phyloP scores from a whole-genome alignment of 2,113 vertebrate genomes.

The Actinemys pallida region DNA sequence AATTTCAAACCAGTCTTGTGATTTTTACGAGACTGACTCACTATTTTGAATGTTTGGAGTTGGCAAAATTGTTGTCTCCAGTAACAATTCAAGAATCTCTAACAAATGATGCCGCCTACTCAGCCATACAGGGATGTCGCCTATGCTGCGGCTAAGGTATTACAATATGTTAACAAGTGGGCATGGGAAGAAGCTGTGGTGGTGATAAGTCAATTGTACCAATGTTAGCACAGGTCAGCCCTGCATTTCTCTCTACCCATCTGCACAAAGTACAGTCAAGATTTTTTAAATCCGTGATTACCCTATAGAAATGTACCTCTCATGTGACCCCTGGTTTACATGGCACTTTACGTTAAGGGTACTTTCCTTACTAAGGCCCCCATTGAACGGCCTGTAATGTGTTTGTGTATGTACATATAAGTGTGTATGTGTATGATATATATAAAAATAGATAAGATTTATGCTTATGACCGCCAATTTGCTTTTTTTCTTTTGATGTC shows the following conservation, averaged over 20 bases:
- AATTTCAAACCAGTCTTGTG: background rate
- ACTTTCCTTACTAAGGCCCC: background rate
- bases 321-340: background rate
- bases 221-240: background rate
- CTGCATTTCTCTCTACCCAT: background rate
- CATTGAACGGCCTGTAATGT: background rate
- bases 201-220: background rate
- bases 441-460: background rate
- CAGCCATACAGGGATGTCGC: background rate
- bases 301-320: background rate
- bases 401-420: background rate
- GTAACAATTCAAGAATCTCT: background rate
- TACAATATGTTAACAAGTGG: background rate
- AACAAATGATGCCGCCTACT: background rate
- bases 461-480: background rate
- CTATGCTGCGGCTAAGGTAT: background rate
- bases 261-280: background rate
- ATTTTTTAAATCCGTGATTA: background rate
- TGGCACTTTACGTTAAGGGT: background rate
- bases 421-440: too few species aligned
- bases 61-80: background rate
- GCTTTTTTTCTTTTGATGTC: background rate
- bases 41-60: background rate
- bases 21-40: background rate
- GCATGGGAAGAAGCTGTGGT: background rate